phyloP scores from a whole-genome alignment of 2,113 vertebrate species.

The Ictalurus punctatus region DNA sequence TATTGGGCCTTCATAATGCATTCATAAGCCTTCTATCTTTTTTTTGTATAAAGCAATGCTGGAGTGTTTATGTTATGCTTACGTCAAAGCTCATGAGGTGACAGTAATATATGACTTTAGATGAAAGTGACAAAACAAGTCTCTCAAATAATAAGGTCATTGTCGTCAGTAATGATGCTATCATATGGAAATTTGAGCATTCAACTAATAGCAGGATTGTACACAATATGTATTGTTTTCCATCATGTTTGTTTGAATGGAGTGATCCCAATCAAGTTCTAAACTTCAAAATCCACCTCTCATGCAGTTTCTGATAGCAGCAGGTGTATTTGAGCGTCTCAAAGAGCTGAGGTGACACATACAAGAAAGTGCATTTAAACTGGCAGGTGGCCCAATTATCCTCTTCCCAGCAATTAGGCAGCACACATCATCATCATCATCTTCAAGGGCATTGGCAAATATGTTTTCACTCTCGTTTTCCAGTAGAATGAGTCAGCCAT shows the following conservation, averaged over 20 bases:
- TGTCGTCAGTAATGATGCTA: not conserved
- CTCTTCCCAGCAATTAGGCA: constrained; percentile 60
- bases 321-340: constrained; percentile 53
- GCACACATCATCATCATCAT: constrained; percentile 50
- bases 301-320: constrained; percentile 41
- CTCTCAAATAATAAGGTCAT: not conserved
- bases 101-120: not conserved
- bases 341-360: constrained; percentile 52
- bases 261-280: constrained; percentile 6
- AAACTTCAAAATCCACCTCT: constrained; percentile 32
- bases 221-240: not conserved
- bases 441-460: constrained; percentile 54
- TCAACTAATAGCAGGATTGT: not conserved
- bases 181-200: not conserved
- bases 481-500: constrained; percentile 47
- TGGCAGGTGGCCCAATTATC: constrained; percentile 61
- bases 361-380: constrained; percentile 52
- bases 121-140: not conserved
- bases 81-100: not conserved
- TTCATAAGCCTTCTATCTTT: not conserved
- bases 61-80: not conserved
- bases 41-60: not conserved
- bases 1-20: not conserved
- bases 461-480: constrained; percentile 54
- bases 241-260: constrained; percentile 5